These are phyloP conservation scores for Dasyornis broadbenti DNA, from an alignment of 2,113 vertebrate species.

Conservation along the genomic window DNA sequence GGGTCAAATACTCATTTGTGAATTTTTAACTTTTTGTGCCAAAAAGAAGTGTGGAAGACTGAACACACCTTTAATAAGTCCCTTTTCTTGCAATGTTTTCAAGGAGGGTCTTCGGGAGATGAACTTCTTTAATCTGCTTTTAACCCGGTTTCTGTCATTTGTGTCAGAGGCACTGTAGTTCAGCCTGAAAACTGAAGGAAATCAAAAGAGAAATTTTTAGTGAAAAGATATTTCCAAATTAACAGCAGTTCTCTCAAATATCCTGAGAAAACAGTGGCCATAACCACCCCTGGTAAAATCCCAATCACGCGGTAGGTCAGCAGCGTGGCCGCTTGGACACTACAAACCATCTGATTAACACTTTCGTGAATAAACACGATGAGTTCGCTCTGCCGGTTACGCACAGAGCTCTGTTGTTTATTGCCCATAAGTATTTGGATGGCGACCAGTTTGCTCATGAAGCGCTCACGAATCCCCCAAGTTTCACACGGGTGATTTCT, in stretches of 20 bases:
- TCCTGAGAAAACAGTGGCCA: background rate
- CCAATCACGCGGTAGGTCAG: background rate
- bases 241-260: background rate
- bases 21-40: background rate
- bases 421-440: constrained; percentile 37
- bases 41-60: background rate
- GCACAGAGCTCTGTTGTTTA: background rate
- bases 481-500: constrained; percentile 26
- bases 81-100: constrained; percentile 88
- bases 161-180: constrained; percentile 86
- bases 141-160: constrained; percentile 82
- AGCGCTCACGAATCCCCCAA: constrained; percentile 24
- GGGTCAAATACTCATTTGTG: background rate
- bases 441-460: constrained; percentile 33
- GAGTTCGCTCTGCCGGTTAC: background rate
- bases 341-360: constrained; percentile 18
- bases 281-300: background rate
- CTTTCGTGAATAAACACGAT: constrained; percentile 18
- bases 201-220: background rate
- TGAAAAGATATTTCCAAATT: background rate
- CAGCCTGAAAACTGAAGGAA: constrained; percentile 80
- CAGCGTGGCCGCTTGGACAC: background rate
- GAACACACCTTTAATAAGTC: constrained; percentile 85
- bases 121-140: constrained; percentile 89
- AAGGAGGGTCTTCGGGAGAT: constrained; percentile 85